A percentile compares a stretch with the other conserved stretches of the same genome.
Evolutionary conservation across 1,140 invertebrate genomes (phyloP).

Genomic region (Heliconius eleuchia): DNA sequence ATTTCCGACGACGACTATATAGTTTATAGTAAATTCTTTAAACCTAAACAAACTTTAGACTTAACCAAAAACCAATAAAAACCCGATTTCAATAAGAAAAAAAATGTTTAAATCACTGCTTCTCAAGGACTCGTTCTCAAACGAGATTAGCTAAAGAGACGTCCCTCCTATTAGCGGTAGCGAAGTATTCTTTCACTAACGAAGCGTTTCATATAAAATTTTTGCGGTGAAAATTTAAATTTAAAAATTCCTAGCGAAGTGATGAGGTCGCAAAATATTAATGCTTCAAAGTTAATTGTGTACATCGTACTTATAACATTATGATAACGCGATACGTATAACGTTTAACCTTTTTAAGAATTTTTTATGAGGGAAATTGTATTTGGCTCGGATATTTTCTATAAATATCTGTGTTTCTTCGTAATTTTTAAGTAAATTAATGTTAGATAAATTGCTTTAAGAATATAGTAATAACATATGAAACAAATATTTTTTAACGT

Average conservation of each 20-base stretch:
- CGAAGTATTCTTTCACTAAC: conserved; percentile 26
- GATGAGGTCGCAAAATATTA: conserved; percentile 1
- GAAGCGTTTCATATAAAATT: conserved; percentile 13
- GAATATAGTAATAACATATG: too few species aligned
- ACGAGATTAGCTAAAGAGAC: conserved; percentile 25
- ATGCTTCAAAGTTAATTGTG: background rate
- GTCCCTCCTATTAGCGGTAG: conserved; percentile 16
- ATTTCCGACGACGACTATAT: too few species aligned
- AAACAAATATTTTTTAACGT: too few species aligned
- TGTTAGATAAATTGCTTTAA: too few species aligned
- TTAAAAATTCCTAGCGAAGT: background rate
- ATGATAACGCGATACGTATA: background rate
- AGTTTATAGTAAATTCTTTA: too few species aligned
- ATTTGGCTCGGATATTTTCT: too few species aligned
- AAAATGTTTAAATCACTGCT: background rate
- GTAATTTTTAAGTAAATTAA: too few species aligned
- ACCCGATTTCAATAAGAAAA: background rate
- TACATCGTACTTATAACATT: background rate
- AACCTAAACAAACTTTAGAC: too few species aligned
- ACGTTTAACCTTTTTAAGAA: background rate
- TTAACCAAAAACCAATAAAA: background rate
- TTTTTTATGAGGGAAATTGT: background rate
- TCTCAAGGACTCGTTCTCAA: conserved; percentile 3
- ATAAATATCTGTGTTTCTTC: too few species aligned
- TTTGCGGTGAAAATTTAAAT: conserved; percentile 1